Evolutionary conservation across 2,888 invertebrate species (phyloP), one percentile per base, ranked within the genome.

Genomic region (Drosophila diplacantha): DNA sequence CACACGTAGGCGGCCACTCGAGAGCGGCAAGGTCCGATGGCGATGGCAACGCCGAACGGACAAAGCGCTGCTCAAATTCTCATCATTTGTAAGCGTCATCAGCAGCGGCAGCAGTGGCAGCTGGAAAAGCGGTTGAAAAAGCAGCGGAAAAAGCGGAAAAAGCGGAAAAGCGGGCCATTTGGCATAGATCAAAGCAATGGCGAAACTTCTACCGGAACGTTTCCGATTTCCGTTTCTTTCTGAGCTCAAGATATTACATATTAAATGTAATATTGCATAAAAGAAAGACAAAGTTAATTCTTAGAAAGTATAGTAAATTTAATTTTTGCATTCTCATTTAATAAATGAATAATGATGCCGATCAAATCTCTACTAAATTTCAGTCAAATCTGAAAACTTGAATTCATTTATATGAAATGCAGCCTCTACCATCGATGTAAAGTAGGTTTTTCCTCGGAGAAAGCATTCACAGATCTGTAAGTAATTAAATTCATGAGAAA

Each of bases 1-100:
- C 81, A 78, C 77, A 77, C 77, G 77, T 77, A 77, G 79, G 74
- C 69, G 69, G 69, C 77, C 78, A 81, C 78, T 79, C 72, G 80
- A 73, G 74, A 67, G 60, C 43, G 61, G 51, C 44, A 60, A 46
- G 38, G 50, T 56, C 35, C 66, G 43, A 35, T 55, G 53, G 49
- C 54, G 29, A 20, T 46, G 44, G 20, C 14, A 46, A 31, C 44
- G 31, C 44, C 44, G 44, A 46, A 59, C 44, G 71, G 61, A 60
- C 74, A 73, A 59, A 66, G 59, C 65, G 67, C 57, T 54, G 71
- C 75, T 78, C 69, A 72, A 75, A 81, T 78, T 78, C 81, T 65
- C 65, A 63, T 75, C 79, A 78, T 78, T 78, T 78, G 74, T 81
- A 63, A 57, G 69, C 63, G 74, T 74, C 81, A 58, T 69, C 71